Evolutionary conservation across 2,113 vertebrate species (phyloP).

Genomic region (Octodon degus): DNA sequence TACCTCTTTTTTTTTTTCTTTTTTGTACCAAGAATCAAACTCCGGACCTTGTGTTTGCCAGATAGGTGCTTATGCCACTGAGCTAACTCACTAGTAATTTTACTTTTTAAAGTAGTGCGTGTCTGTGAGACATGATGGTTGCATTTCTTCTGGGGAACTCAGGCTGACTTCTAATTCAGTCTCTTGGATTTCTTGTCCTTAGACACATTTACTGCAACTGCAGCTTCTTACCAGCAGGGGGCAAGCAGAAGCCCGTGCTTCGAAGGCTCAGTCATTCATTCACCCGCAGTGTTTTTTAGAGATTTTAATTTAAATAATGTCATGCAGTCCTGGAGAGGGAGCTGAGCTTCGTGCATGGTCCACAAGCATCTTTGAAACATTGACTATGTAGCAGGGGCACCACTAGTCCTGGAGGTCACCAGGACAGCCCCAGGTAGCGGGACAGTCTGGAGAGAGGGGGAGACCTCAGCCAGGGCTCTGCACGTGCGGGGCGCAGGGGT

Average conservation of each 20-base stretch:
- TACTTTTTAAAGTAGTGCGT: neutral
- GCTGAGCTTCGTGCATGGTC: neutral
- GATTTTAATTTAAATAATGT: neutral
- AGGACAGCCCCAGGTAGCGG: neutral
- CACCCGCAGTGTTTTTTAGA: neutral
- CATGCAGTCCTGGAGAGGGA: neutral
- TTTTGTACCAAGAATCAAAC: no score
- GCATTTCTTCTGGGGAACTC: neutral
- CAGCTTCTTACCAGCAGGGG: neutral
- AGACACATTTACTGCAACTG: neutral
- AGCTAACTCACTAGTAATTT: no score
- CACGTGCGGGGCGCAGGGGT: neutral
- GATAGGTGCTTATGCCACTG: no score
- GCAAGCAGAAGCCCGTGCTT: neutral
- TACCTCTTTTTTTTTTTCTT: no score
- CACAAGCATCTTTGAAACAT: neutral
- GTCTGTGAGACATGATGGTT: neutral
- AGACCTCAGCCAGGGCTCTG: neutral
- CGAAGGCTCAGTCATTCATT: neutral
- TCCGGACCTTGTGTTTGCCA: no score
- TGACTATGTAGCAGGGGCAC: no score
- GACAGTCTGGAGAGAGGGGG: neutral
- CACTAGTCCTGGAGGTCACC: neutral
- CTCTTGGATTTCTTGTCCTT: neutral
- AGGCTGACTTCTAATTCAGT: neutral